Conservation (phyloP, 2,797 vertebrate genomes). For the Coregonus ussuriensis region DNA sequence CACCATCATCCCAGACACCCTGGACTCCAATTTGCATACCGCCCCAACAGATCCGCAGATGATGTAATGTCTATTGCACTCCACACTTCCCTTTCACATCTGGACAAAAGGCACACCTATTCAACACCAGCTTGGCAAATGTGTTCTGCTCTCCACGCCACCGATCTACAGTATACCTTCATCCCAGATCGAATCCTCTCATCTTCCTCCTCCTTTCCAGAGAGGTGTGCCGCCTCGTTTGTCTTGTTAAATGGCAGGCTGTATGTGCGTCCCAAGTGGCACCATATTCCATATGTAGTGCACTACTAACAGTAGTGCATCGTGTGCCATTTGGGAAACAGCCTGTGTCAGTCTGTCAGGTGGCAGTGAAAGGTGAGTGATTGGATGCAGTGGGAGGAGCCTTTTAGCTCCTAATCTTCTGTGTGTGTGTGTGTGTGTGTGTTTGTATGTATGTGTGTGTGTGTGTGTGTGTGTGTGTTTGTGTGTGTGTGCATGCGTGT, state of each 20-base stretch:
- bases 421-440: not conserved
- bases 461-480: not conserved
- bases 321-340: not conserved
- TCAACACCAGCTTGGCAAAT: no score
- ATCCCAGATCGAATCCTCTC: constrained; percentile 37
- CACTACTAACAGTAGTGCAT: not conserved
- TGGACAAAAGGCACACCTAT: no score
- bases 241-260: constrained; percentile 52
- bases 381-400: constrained; percentile 39
- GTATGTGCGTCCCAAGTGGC: not conserved
- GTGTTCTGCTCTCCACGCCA: not conserved
- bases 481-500: no score
- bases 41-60: no score
- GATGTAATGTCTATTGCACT: not conserved
- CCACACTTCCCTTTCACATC: no score
- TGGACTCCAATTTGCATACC: no score
- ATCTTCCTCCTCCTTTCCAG: constrained; percentile 29
- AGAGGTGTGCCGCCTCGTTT: constrained; percentile 54
- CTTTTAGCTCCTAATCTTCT: constrained; percentile 59
- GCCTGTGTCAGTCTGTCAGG: no score
- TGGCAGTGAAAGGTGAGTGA: no score
- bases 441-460: not conserved
- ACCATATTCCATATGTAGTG: not conserved
- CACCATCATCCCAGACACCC: no score
- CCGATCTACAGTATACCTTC: constrained; percentile 20